phyloP scores from a whole-genome alignment of 2,888 invertebrate species.

The Apoda limacodes region DNA sequence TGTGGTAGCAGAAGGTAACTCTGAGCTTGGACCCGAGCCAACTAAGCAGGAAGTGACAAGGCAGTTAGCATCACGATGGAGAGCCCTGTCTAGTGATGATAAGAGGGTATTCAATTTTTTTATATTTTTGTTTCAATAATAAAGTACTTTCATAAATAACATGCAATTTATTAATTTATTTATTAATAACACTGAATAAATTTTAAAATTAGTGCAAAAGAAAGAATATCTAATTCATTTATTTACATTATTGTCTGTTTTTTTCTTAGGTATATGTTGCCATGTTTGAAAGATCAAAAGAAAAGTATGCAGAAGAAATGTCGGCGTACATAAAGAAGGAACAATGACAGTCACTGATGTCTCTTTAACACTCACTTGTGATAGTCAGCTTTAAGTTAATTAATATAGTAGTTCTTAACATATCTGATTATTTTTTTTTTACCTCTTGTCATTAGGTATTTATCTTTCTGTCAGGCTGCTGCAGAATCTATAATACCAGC shows the following conservation, averaged over 20 bases:
- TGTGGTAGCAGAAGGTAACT: slow-evolving; percentile 73
- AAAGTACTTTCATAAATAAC: neutral
- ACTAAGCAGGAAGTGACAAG: slow-evolving; percentile 81
- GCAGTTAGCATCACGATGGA: slow-evolving; percentile 80
- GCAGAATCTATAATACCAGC: too few relatives aligned
- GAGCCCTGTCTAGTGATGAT: slow-evolving; percentile 74
- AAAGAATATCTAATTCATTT: too few relatives aligned
- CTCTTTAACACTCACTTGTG: slow-evolving; percentile 31
- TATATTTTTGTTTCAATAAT: neutral
- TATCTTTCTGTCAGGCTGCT: too few relatives aligned
- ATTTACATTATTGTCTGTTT: slow-evolving; percentile 9
- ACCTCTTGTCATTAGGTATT: too few relatives aligned
- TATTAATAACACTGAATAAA: too few relatives aligned
- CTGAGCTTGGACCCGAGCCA: slow-evolving; percentile 75
- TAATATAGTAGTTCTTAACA: too few relatives aligned
- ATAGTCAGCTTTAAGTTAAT: slow-evolving; percentile 56
- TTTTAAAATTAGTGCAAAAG: too few relatives aligned
- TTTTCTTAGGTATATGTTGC: slow-evolving; percentile 77
- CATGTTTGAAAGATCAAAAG: slow-evolving; percentile 78
- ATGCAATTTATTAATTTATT: too few relatives aligned
- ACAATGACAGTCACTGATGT: slow-evolving; percentile 33
- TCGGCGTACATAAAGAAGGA: slow-evolving; percentile 71
- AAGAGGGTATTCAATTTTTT: slow-evolving; percentile 70
- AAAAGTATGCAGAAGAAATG: slow-evolving; percentile 82
- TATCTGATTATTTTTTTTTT: too few relatives aligned